A percentile compares a stretch with the other conserved stretches of the same genome.
phyloP scores from a whole-genome alignment of 2,888 invertebrate species.

The Pheosia gnoma region DNA sequence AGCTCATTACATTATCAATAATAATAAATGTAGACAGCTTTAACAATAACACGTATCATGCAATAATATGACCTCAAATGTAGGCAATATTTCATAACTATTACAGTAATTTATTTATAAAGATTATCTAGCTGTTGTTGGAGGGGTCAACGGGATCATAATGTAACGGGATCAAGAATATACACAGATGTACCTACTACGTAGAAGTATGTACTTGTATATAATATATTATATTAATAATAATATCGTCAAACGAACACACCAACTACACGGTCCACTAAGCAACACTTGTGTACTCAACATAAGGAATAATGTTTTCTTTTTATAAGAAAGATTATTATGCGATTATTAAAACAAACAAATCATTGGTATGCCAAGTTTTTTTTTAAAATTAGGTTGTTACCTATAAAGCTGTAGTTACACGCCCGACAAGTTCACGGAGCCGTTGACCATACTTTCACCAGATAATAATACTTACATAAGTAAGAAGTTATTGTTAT shows the following conservation, averaged over 20 bases:
- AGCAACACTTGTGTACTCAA: too few species aligned
- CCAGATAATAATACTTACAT: too few species aligned
- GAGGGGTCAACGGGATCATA: slow-evolving; percentile 22
- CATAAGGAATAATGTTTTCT: too few species aligned
- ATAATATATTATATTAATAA: background rate
- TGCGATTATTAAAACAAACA: too few species aligned
- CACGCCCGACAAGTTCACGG: too few species aligned
- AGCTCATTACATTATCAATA: slow-evolving; percentile 32
- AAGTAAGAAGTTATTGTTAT: too few species aligned
- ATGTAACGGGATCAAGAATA: slow-evolving; percentile 42
- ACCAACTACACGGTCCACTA: too few species aligned
- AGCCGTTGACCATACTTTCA: too few species aligned
- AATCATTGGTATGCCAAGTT: too few species aligned
- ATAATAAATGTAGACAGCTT: slow-evolving; percentile 24
- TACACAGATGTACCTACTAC: slow-evolving; percentile 13
- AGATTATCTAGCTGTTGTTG: slow-evolving; percentile 51
- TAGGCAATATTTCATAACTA: slow-evolving; percentile 40
- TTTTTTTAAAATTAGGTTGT: too few species aligned
- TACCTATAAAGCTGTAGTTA: too few species aligned
- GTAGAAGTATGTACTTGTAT: background rate
- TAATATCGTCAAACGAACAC: background rate
- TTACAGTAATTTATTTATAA: slow-evolving; percentile 15
- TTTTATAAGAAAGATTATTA: too few species aligned
- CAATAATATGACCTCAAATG: slow-evolving; percentile 32
- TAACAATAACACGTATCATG: slow-evolving; percentile 33